A percentile compares a stretch with the other conserved stretches of the same genome.
Conservation (phyloP, 2,113 vertebrate genomes). For the Melanerpes formicivorus region DNA sequence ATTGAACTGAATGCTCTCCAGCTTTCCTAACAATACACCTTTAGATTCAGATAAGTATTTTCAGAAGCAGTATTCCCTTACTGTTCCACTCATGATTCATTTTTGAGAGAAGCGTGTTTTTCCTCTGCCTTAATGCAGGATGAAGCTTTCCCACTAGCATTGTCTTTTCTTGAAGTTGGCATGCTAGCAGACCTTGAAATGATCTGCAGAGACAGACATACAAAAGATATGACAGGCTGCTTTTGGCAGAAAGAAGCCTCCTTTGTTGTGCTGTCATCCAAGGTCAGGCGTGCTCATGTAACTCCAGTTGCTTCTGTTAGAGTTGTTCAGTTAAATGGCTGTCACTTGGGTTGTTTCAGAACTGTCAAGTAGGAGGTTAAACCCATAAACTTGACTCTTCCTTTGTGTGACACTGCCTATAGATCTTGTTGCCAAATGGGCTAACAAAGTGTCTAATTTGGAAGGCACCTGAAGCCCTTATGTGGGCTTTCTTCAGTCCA, state of each 20-base stretch:
- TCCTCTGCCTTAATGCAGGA: neutral
- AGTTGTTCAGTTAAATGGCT: slow-evolving; percentile 16
- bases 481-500: neutral
- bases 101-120: slow-evolving; percentile 30
- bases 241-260: slow-evolving; percentile 38
- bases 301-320: slow-evolving; percentile 19
- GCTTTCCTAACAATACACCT: neutral
- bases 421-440: neutral
- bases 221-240: slow-evolving; percentile 51
- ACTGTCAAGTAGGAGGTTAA: slow-evolving; percentile 3
- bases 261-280: slow-evolving; percentile 47
- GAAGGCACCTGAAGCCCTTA: neutral
- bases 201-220: slow-evolving; percentile 32
- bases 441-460: neutral
- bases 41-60: neutral
- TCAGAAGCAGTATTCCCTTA: neutral
- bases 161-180: slow-evolving; percentile 39
- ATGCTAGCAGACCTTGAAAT: slow-evolving; percentile 39
- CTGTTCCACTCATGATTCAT: neutral
- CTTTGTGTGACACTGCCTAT: slow-evolving; percentile 2
- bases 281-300: slow-evolving; percentile 6
- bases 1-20: neutral
- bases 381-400: neutral
- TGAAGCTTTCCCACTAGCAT: slow-evolving; percentile 7
- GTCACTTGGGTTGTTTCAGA: neutral